Base-by-base conservation (phyloP, 1,140 invertebrate species). In the Mesaphorura yosii region DNA sequence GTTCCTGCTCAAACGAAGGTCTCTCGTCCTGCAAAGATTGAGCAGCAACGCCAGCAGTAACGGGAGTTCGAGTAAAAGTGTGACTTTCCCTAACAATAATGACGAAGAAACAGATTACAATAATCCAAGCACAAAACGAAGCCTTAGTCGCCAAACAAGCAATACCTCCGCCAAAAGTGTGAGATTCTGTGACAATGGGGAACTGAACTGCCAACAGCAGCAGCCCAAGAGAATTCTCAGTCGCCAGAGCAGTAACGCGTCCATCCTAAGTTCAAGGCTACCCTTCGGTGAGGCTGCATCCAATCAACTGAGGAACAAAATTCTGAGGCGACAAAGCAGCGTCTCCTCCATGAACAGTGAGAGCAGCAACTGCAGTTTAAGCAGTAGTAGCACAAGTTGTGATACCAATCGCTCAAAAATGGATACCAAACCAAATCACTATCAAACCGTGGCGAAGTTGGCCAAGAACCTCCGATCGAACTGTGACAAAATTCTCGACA, bases 401-500 rank as follows among this genome's bases (percentile, higher is more conserved):
- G n/a, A 10, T 34, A 34, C 31, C 10, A n/a, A n/a, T n/a, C n/a
- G n/a, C n/a, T n/a, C n/a, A n/a, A n/a, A n/a, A n/a, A 34, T n/a
- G 10, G 10, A 10, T 10, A 34, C n/a, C 10, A 10, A 34, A n/a
- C 31, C 31, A 10, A 10, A 10, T 10, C 10, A 10, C n/a, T n/a
- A 34, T 10, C 31, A 34, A 34, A n/a, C n/a, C 10, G 31, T 34
- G n/a, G 31, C 31, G 14, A 14, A 51, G 15, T 39, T 59, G 2
- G 44, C 55, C 0, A 63, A 59, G 28, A 26, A 53, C 25, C 37
- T 63, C 14, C 22, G 55, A 29, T 22, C 31, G 6, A 50, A 58
- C 19, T 63, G 61, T 45, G 61, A 63, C 37, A 57, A 63, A 51
- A 58, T 63, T 26, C 37, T 63, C 3, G 45, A 57, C 38, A 38